phyloP scores from a whole-genome alignment of 2,888 invertebrate genomes.

The Sinotaia quadrata region DNA sequence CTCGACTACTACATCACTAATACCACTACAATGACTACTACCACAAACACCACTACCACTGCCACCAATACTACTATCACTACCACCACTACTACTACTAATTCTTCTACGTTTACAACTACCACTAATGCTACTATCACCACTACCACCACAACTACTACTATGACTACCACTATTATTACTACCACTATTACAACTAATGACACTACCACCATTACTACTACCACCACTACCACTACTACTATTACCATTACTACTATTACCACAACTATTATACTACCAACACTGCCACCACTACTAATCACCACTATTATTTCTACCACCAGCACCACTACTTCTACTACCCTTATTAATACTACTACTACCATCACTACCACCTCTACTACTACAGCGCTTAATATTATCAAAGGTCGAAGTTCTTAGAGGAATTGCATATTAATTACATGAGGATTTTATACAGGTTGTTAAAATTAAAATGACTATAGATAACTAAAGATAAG shows the following conservation, averaged over 20 bases:
- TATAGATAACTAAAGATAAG: too few relatives aligned
- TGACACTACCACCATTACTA: slow-evolving; percentile 5
- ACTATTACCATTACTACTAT: neutral
- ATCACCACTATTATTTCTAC: too few relatives aligned
- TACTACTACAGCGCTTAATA: too few relatives aligned
- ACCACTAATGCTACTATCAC: slow-evolving; percentile 2
- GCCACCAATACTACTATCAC: slow-evolving; percentile 1
- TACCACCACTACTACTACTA: slow-evolving; percentile 1
- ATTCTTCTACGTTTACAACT: neutral
- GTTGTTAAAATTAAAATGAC: too few relatives aligned
- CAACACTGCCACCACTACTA: slow-evolving; percentile 1
- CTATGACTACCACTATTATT: slow-evolving; percentile 2
- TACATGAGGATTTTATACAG: too few relatives aligned
- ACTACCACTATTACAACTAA: neutral
- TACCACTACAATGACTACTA: neutral
- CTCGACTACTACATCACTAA: neutral
- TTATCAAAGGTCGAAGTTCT: too few relatives aligned
- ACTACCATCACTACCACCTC: neutral
- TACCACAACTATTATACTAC: neutral
- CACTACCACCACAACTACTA: slow-evolving; percentile 2
- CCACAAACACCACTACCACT: neutral
- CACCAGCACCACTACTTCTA: slow-evolving; percentile 10
- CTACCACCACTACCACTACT: neutral
- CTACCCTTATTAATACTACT: slow-evolving; percentile 3
- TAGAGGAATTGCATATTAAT: too few relatives aligned